phyloP scores from a whole-genome alignment of 2,888 invertebrate genomes.

The Spodoptera exigua region DNA sequence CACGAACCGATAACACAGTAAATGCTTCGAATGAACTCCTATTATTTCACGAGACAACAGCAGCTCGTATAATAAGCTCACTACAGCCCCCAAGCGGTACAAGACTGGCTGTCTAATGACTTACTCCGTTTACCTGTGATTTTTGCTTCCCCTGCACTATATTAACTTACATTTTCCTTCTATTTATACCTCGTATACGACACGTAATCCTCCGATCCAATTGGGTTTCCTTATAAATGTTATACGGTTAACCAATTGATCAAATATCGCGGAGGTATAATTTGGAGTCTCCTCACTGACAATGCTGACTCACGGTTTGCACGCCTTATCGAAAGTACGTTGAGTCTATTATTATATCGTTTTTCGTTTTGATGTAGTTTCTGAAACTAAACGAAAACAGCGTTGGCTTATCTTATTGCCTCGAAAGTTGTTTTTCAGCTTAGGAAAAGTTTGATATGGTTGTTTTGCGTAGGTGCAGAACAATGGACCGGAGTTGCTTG shows the following conservation, averaged over 20 bases:
- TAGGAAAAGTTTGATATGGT: conserved; percentile 26
- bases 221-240: conserved; percentile 36
- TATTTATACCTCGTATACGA: conserved; percentile 45
- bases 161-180: conserved; percentile 33
- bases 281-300: conserved; percentile 27
- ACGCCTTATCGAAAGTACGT: conserved; percentile 28
- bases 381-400: conserved; percentile 32
- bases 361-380: conserved; percentile 27
- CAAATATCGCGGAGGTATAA: conserved; percentile 44
- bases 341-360: conserved; percentile 37
- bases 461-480: conserved; percentile 20
- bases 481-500: not conserved
- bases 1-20: conserved; percentile 13
- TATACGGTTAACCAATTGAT: conserved; percentile 44
- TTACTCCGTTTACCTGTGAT: conserved; percentile 27
- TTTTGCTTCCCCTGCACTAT: conserved; percentile 19
- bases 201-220: conserved; percentile 38
- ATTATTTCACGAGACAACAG: conserved; percentile 28
- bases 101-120: conserved; percentile 49
- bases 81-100: conserved; percentile 50
- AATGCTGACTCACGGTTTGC: conserved; percentile 28
- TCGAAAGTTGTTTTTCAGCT: conserved; percentile 27
- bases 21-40: conserved; percentile 4
- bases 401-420: conserved; percentile 31
- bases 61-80: conserved; percentile 26